Conservation (phyloP, 2,888 invertebrate species). For the Enchytraeus crypticus region DNA sequence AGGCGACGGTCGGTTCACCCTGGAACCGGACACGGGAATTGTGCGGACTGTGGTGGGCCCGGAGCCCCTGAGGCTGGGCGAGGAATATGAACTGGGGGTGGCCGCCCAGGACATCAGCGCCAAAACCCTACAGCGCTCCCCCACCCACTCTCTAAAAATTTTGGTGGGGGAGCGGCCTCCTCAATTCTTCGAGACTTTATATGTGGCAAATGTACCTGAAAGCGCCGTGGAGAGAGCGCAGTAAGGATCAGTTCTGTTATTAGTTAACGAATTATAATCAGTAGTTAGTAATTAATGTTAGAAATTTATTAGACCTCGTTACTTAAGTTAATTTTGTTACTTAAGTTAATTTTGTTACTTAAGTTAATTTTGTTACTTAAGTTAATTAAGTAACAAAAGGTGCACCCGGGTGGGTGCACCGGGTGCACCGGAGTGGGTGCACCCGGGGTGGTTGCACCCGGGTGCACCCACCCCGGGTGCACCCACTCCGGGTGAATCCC, state of each 20-base stretch:
- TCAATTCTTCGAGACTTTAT: slow-evolving; percentile 90
- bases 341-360: too few species aligned
- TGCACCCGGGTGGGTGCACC: too few species aligned
- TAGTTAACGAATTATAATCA: too few species aligned
- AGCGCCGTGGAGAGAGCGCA: slow-evolving; percentile 43
- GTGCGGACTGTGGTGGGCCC: slow-evolving; percentile 25
- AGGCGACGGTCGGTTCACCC: slow-evolving; percentile 68
- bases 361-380: too few species aligned
- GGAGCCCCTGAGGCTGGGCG: slow-evolving; percentile 54
- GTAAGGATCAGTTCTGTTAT: slow-evolving; percentile 9
- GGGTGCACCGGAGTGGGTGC: too few species aligned
- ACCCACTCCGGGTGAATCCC: too few species aligned
- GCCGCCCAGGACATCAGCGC: slow-evolving; percentile 67
- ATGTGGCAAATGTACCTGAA: slow-evolving; percentile 90
- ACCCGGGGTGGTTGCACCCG: too few species aligned
- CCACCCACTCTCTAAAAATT: slow-evolving; percentile 54
- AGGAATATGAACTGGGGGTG: slow-evolving; percentile 91
- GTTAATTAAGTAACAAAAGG: too few species aligned
- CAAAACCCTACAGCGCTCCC: slow-evolving; percentile 30
- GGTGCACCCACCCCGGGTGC: too few species aligned
- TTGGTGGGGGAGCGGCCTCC: slow-evolving; percentile 95
- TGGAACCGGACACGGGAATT: slow-evolving; percentile 62
- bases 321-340: too few species aligned
- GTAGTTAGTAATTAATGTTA: too few species aligned
- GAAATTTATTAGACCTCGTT: too few species aligned